Evolutionary conservation across 2,113 vertebrate genomes (phyloP), one percentile per base, ranked within the genome.

Genomic region (Heliornis fulica): DNA sequence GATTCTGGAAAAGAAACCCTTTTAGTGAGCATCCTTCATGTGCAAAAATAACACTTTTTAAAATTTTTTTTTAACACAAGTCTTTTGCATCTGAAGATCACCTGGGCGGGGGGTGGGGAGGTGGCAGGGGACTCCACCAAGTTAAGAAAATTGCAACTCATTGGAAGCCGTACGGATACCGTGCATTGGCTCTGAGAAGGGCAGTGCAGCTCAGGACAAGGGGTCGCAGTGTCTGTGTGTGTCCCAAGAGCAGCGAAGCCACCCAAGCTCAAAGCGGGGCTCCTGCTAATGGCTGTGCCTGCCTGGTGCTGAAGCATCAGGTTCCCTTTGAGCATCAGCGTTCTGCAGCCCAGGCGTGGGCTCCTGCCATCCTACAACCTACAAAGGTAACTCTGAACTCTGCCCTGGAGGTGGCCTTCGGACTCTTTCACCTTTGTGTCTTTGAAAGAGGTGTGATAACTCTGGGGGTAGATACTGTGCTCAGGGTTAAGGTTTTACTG

Each of bases 21-120:
- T 94, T 45, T 20, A 84, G n/a, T 23, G 13, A 95, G 69, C 59
- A 69, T 84, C 57, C 65, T 87, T 89, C 80, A 59, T 1, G 22
- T 92, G 74, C 83, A 92, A 94, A 95, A 95, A 43, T 38, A 76
- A 93, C 96, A 69, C 31, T 82, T 89, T 89, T 94, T 72, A n/a
- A n/a, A n/a, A n/a, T n/a, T 90, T 92, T 63, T 50, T 46, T 91
- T 92, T 63, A 41, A 78, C 36, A 65, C 32, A 77, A 71, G 83
- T 59, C 61, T 76, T 83, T 87, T 90, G 82, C 45, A 65, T 92
- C 76, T 82, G 69, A 83, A 82, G 65, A 78, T 78, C 51, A 84
- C 36, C 36, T 38, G 86, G 88, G 65, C 78, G 79, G 78, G 71
- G 21, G 57, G 59, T 28, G 53, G 48, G 14, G 25, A 9, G 46